Percentiles rank a stretch among this genome's conserved stretches.
phyloP scores from a whole-genome alignment of 2,888 invertebrate species.

The Himalopsyche anomala region DNA sequence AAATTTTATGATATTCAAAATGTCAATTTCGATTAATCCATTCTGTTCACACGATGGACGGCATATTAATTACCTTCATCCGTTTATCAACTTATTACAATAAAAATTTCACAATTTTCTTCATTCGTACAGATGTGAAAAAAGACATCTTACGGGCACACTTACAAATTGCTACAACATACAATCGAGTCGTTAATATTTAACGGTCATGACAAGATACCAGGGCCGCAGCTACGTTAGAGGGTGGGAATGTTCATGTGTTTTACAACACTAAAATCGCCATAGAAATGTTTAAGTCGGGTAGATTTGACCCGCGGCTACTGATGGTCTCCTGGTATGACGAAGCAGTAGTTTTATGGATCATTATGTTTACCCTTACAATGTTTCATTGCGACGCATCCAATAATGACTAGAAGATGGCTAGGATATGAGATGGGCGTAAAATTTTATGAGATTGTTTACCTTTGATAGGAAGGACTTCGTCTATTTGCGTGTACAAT shows the following conservation, averaged over 20 bases:
- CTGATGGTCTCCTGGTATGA: constrained; percentile 48
- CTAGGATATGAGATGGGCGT: constrained; percentile 58
- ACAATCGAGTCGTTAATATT: constrained; percentile 57
- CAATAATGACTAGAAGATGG: constrained; percentile 56
- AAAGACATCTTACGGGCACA: not conserved
- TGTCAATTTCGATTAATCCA: too few relatives aligned
- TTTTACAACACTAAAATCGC: constrained; percentile 56
- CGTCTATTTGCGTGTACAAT: constrained; percentile 51
- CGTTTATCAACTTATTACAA: not conserved
- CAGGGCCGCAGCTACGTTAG: constrained; percentile 19
- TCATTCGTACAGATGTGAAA: not conserved
- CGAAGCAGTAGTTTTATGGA: constrained; percentile 62
- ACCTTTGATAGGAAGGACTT: constrained; percentile 49
- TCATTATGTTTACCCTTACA: constrained; percentile 64
- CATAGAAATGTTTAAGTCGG: constrained; percentile 48
- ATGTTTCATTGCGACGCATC: constrained; percentile 62
- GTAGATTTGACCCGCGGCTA: constrained; percentile 63
- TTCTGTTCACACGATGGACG: too few relatives aligned
- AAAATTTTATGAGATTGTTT: constrained; percentile 63
- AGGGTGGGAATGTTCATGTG: constrained; percentile 37
- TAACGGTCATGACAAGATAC: constrained; percentile 51
- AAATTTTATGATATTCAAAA: too few relatives aligned
- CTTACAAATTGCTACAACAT: constrained; percentile 49
- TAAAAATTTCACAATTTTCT: not conserved
- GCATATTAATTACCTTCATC: too few relatives aligned